These are phyloP conservation scores for Cryptophagus acutangulus DNA, from an alignment of 2,888 invertebrate genomes.

Conservation along the genomic window DNA sequence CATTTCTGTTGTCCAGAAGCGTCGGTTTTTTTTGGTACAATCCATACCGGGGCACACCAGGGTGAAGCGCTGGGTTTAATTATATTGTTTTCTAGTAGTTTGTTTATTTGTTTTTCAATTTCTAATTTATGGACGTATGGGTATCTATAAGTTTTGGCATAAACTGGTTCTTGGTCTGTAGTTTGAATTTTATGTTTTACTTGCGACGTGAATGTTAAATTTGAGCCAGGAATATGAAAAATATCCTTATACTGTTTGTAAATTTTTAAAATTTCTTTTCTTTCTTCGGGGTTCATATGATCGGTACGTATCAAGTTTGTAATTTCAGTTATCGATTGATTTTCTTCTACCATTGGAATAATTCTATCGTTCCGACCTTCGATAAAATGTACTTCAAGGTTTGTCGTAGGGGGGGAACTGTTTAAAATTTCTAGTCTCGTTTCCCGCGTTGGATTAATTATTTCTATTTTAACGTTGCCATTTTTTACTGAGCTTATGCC, in stretches of 20 bases:
- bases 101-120: conserved; percentile 6
- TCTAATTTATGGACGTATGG: conserved; percentile 10
- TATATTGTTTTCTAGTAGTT: conserved; percentile 3
- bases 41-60: conserved; percentile 6
- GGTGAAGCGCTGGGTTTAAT: conserved; percentile 8
- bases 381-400: not conserved
- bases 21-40: conserved; percentile 9
- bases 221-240: not conserved
- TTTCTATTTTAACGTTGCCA: too few species aligned
- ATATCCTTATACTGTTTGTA: conserved; percentile 4
- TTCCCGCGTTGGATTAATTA: too few species aligned
- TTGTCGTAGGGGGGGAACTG: too few species aligned
- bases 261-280: not conserved
- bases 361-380: not conserved
- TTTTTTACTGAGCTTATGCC: not conserved
- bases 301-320: conserved; percentile 15
- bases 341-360: not conserved
- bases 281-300: conserved; percentile 7
- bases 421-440: too few species aligned
- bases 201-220: not conserved
- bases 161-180: conserved; percentile 1
- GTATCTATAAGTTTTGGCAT: conserved; percentile 6
- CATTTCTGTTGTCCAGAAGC: conserved; percentile 6
- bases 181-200: not conserved
- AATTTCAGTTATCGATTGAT: not conserved